These are phyloP conservation scores for Ophioderma brevispina DNA, from an alignment of 35 echinoderm and acorn worm genomes.

Conservation along the genomic window DNA sequence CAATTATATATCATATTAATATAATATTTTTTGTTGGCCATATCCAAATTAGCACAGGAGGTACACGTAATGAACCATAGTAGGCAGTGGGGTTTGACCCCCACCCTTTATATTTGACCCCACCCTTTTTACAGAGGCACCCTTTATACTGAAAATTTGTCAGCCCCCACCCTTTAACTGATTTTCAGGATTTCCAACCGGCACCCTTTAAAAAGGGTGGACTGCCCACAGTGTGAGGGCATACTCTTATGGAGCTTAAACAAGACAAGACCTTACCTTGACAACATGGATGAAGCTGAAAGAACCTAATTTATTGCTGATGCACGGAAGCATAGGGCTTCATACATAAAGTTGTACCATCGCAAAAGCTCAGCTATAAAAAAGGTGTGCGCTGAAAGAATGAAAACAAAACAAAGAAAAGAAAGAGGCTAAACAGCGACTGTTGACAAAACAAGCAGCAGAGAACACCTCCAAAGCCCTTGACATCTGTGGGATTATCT, in stretches of 20 bases:
- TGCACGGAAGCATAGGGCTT: conserved; percentile 16
- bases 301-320: not conserved
- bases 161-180: too few relatives aligned
- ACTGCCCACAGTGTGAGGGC: too few relatives aligned
- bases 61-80: too few relatives aligned
- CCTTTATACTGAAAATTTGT: too few relatives aligned
- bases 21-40: too few relatives aligned
- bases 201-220: too few relatives aligned
- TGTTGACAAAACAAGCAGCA: conserved; percentile 25
- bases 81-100: too few relatives aligned
- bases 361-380: conserved; percentile 40
- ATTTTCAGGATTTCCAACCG: too few relatives aligned
- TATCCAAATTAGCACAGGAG: too few relatives aligned
- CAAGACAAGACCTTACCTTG: conserved; percentile 49
- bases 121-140: too few relatives aligned
- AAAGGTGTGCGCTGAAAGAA: conserved; percentile 7
- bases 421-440: conserved; percentile 36
- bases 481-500: conserved; percentile 44
- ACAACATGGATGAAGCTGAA: conserved; percentile 19
- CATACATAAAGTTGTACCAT: conserved; percentile 46
- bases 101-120: too few relatives aligned
- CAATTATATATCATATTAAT: too few relatives aligned
- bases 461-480: conserved; percentile 42
- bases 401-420: conserved; percentile 10
- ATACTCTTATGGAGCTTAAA: conserved; percentile 59